Evolutionary conservation across 37 sponge, comb jelly and placozoan genomes (phyloP), one percentile per base, ranked within the genome.

Genomic region (Haliclona indistincta): DNA sequence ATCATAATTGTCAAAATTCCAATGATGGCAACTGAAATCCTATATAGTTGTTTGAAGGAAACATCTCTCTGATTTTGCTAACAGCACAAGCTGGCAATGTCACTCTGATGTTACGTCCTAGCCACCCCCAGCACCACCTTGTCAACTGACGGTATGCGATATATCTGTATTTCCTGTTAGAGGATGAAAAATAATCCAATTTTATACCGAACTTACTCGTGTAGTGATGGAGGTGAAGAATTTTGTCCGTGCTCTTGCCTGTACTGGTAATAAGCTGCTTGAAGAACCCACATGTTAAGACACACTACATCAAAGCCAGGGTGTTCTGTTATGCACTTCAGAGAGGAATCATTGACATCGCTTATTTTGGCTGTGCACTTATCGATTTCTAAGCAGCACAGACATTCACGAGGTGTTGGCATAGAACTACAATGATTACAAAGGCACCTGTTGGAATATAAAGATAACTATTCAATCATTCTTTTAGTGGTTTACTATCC

Each of bases 221-320:
- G n/a, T n/a, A n/a, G n/a, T n/a, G n/a, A n/a, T n/a, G n/a, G n/a
- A n/a, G n/a, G n/a, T n/a, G n/a, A n/a, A n/a, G n/a, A n/a, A n/a
- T n/a, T n/a, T n/a, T n/a, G n/a, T n/a, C n/a, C n/a, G n/a, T n/a
- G n/a, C 19, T 77, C 36, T 28, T 82, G 67, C 4, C 67, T 32
- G 33, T 74, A 65, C 22, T 54, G 60, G 29, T 52, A 82, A 56
- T 73, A 75, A 28, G 75, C 83, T 77, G 83, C 49, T 74, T 82
- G 83, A 39, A 82, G 51, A 10, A 82, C 75, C 83, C 83, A 82
- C 28, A 54, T 43, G 34, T 82, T 64, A 25, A 82, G 56, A 53
- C 83, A 82, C 8, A 82, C 83, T 54, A 76, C 23, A 42, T 62
- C 67, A 82, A 82, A 82, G 29, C 75, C 83, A 35, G 61, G 66